phyloP scores from a whole-genome alignment of 2,888 invertebrate genomes.

The Patella ulyssiponensis region DNA sequence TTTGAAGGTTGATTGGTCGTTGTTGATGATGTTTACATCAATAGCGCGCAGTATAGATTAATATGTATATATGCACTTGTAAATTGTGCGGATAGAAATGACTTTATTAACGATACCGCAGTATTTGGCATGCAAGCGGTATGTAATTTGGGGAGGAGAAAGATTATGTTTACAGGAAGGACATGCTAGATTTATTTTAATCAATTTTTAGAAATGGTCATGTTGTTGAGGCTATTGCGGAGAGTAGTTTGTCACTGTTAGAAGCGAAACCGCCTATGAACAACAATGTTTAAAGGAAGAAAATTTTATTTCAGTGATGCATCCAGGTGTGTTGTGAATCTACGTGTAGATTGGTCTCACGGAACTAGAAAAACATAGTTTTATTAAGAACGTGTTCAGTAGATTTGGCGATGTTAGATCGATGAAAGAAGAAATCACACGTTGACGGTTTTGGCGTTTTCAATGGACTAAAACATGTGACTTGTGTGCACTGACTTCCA shows the following conservation, averaged over 20 bases:
- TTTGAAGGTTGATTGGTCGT: not conserved
- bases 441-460: too few species aligned
- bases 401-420: not conserved
- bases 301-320: not conserved
- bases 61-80: slow-evolving; percentile 5
- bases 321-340: not conserved
- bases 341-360: not conserved
- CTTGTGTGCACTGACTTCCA: too few species aligned
- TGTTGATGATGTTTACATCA: slow-evolving; percentile 8
- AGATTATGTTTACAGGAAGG: too few species aligned
- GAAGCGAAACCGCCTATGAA: not conserved
- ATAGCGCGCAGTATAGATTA: not conserved
- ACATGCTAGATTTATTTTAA: too few species aligned
- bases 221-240: not conserved
- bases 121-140: not conserved
- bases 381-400: not conserved
- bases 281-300: not conserved
- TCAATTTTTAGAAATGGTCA: too few species aligned
- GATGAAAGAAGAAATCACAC: not conserved
- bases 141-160: not conserved
- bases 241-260: not conserved
- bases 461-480: too few species aligned
- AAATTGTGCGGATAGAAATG: not conserved
- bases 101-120: slow-evolving; percentile 6
- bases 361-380: too few species aligned